Evolutionary conservation across 2,113 vertebrate species (phyloP), one percentile per base, ranked within the genome.

Genomic region (Bostrychus sinensis): DNA sequence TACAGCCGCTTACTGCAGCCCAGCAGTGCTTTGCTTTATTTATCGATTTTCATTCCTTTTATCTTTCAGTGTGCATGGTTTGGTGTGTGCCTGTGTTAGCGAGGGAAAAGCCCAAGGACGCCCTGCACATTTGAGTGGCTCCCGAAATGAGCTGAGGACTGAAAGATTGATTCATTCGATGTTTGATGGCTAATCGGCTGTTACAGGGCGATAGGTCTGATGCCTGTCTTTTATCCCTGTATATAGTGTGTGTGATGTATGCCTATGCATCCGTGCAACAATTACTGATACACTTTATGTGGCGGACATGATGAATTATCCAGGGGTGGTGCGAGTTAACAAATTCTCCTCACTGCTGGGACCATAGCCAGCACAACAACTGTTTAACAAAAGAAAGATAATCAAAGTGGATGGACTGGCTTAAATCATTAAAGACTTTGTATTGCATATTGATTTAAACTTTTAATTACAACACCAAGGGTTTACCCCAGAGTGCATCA

Each of bases 11-110:
- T 83, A 79, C 74, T 69, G 59, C 66, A 78, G 65, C 75, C 77
- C 77, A 65, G 50, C 6, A 5, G 74, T 64, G 69, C 80, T 81
- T 80, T 75, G 56, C 77, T 83, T 89, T 81, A 86, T 81, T 87
- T 86, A 89, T 88, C 32, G 80, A 84, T 90, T 85, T 78, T 55
- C 73, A 77, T 74, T 72, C 67, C 61, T 68, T 79, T 82, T 75
- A 68, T 83, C 61, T 82, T 76, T 59, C 56, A 39, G 65, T 54
- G 65, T 70, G 26, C 48, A 19, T 37, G 55, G 39, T 55, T 66
- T 46, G 62, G 56, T 8, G n/a, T 63, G 32, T 26, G 36, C 50
- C 20, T 30, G 59, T 30, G 36, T 23, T 39, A 55, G 59, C 28
- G 39, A 45, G 26, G 16, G 61, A 74, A 83, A 56, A 67, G 60